Evolutionary conservation across 2,888 invertebrate species (phyloP).

Genomic region (Drosophila glabriapex): DNA sequence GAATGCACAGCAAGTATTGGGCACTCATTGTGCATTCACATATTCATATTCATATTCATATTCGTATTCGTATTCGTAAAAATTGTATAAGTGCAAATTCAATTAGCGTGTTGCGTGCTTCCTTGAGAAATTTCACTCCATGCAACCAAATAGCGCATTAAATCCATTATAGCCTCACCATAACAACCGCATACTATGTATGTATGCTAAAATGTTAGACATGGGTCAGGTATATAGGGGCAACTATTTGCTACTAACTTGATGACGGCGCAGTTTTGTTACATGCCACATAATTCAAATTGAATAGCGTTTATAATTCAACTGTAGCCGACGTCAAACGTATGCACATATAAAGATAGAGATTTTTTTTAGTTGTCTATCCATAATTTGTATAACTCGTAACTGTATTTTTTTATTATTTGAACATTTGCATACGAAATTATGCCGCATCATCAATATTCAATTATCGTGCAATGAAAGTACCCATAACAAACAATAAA

Average conservation of each 20-base stretch:
- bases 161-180: slow-evolving; percentile 40
- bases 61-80: slow-evolving; percentile 39
- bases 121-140: slow-evolving; percentile 73
- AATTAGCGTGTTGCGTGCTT: slow-evolving; percentile 67
- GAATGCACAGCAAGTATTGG: slow-evolving; percentile 41
- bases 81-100: slow-evolving; percentile 54
- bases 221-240: slow-evolving; percentile 19
- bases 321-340: slow-evolving; percentile 4
- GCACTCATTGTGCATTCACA: slow-evolving; percentile 26
- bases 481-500: slow-evolving; percentile 54
- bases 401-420: slow-evolving; percentile 1
- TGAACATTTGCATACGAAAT: slow-evolving; percentile 49
- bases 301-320: slow-evolving; percentile 54
- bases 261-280: slow-evolving; percentile 40
- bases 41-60: slow-evolving; percentile 27
- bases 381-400: slow-evolving; percentile 7
- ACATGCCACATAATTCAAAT: slow-evolving; percentile 59
- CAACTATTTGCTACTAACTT: slow-evolving; percentile 3
- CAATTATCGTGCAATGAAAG: slow-evolving; percentile 69
- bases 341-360: neutral
- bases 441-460: slow-evolving; percentile 70
- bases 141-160: slow-evolving; percentile 63
- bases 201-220: slow-evolving; percentile 21
- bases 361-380: slow-evolving; percentile 6
- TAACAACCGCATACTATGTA: slow-evolving; percentile 22